These are phyloP conservation scores for Lydus trimaculatus DNA, from an alignment of 2,888 invertebrate genomes.

Conservation along the genomic window DNA sequence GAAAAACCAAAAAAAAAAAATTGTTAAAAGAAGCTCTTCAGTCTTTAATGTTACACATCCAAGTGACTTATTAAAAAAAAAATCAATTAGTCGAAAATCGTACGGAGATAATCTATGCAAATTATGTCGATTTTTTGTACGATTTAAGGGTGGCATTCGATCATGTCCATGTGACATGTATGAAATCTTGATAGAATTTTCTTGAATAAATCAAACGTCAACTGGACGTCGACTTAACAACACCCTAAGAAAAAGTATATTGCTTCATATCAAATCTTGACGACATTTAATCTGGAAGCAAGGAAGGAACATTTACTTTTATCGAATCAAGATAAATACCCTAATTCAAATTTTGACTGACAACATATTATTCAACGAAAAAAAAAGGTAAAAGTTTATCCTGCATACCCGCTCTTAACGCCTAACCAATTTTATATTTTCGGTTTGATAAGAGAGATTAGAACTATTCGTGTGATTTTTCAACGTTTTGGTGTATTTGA, in stretches of 20 bases:
- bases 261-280: not conserved
- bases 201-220: not conserved
- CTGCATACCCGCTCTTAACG: no score
- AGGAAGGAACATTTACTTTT: not conserved
- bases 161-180: not conserved
- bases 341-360: slow-evolving; percentile 20
- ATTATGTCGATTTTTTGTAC: not conserved
- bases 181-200: not conserved
- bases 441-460: not conserved
- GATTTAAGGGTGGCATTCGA: not conserved
- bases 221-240: not conserved
- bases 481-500: no score
- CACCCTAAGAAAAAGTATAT: not conserved
- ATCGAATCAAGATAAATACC: slow-evolving; percentile 23
- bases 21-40: no score
- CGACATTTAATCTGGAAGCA: slow-evolving; percentile 25
- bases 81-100: no score
- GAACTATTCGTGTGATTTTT: not conserved
- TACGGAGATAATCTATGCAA: not conserved
- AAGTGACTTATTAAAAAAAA: no score
- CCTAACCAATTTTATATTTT: not conserved
- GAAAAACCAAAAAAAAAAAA: no score
- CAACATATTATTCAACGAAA: not conserved
- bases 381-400: not conserved
- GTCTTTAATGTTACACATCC: no score